Evolutionary conservation across 2,888 invertebrate genomes (phyloP).

Genomic region (Oligia strigilis): DNA sequence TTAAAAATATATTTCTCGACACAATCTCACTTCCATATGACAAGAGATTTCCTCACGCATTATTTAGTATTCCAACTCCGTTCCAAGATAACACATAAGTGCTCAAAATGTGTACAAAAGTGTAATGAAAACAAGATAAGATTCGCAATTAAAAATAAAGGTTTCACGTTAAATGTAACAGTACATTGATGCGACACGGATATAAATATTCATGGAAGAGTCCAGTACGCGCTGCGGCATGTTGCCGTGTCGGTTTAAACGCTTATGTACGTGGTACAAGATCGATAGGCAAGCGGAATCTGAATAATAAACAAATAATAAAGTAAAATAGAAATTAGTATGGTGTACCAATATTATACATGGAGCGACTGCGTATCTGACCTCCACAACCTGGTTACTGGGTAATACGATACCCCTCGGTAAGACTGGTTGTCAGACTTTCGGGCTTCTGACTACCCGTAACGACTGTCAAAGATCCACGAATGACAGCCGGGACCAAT

Average conservation of each 20-base stretch:
- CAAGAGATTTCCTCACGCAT: constrained; percentile 25
- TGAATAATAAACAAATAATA: background rate
- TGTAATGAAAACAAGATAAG: constrained; percentile 65
- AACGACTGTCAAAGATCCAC: too few species aligned
- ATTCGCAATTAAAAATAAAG: constrained; percentile 67
- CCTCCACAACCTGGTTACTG: too few species aligned
- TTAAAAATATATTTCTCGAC: constrained; percentile 24
- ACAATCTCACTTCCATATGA: background rate
- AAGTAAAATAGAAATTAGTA: background rate
- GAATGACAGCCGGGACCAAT: too few species aligned
- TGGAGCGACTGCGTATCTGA: too few species aligned
- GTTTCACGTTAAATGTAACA: constrained; percentile 55
- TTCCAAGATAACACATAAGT: constrained; percentile 54
- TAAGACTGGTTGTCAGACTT: too few species aligned
- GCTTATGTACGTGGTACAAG: constrained; percentile 13
- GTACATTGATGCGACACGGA: constrained; percentile 52
- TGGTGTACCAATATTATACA: too few species aligned
- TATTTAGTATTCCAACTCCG: constrained; percentile 60
- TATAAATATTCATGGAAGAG: constrained; percentile 54
- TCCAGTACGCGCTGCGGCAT: constrained; percentile 28
- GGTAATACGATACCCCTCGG: too few species aligned
- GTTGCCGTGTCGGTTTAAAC: constrained; percentile 22
- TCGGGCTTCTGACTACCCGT: too few species aligned
- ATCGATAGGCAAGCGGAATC: background rate
- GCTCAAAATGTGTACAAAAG: constrained; percentile 57